Evolutionary conservation across 2,797 vertebrate species (phyloP).

Genomic region (Muraenolepis orangiensis): DNA sequence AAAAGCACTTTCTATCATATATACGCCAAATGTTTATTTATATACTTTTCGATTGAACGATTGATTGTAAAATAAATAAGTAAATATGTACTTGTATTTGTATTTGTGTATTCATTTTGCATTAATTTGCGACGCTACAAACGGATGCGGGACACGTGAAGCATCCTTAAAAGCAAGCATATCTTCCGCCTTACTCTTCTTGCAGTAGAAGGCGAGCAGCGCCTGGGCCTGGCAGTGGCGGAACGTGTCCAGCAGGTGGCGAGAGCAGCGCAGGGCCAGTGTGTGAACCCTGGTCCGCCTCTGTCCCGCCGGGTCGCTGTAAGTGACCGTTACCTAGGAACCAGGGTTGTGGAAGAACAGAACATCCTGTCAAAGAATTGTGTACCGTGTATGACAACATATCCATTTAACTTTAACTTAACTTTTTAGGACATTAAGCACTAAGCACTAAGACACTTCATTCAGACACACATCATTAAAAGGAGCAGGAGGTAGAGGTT

Average conservation of each 20-base stretch:
- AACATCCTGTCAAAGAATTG: not conserved
- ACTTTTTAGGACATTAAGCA: too few relatives aligned
- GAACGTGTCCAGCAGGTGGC: slow-evolving; percentile 71
- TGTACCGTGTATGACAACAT: not conserved
- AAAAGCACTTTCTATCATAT: too few relatives aligned
- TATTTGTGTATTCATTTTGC: too few relatives aligned
- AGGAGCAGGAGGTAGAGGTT: too few relatives aligned
- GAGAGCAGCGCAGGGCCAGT: slow-evolving; percentile 65
- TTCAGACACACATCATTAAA: too few relatives aligned
- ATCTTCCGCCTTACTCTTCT: slow-evolving; percentile 66
- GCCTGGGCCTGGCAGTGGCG: slow-evolving; percentile 76
- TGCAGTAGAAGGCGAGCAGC: slow-evolving; percentile 76
- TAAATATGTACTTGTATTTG: too few relatives aligned
- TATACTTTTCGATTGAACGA: too few relatives aligned
- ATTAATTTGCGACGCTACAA: too few relatives aligned
- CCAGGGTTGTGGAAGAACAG: not conserved
- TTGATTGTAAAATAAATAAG: too few relatives aligned
- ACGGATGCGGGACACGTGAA: too few relatives aligned
- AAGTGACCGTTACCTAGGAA: slow-evolving; percentile 66
- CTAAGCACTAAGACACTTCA: too few relatives aligned
- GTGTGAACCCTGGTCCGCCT: slow-evolving; percentile 71
- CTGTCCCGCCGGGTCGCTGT: slow-evolving; percentile 63
- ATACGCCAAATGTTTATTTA: too few relatives aligned
- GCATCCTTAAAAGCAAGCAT: not conserved
- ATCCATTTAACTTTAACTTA: not conserved